Conservation (phyloP, 53 echinoderm and acorn worm genomes). For the Apostichopus leukothele region DNA sequence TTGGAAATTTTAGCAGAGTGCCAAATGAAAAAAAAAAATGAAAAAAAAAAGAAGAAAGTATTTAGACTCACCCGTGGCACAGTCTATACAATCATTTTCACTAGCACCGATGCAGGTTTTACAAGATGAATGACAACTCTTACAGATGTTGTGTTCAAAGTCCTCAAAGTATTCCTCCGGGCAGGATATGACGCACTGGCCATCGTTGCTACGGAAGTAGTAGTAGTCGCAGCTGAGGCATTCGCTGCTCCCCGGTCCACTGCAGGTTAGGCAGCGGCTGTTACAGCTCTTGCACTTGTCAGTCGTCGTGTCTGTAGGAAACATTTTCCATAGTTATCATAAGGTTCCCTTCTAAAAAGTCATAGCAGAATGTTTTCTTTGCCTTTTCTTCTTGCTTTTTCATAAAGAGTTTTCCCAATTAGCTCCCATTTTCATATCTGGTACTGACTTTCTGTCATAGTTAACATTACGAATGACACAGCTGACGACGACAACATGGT, state of each 20-base stretch:
- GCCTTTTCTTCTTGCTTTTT: no score
- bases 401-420: no score
- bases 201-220: constrained; percentile 54
- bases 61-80: constrained; percentile 51
- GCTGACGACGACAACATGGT: no score
- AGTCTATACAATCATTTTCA: constrained; percentile 71
- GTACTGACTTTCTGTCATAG: no score
- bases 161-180: constrained; percentile 63
- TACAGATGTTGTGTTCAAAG: constrained; percentile 69
- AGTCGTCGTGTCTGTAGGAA: no score
- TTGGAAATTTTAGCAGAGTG: no score
- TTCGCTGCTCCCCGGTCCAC: constrained; percentile 35
- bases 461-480: not conserved
- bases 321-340: no score
- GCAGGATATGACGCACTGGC: constrained; percentile 55
- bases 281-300: constrained; percentile 26
- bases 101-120: constrained; percentile 64
- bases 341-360: no score
- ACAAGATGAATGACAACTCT: constrained; percentile 66
- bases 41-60: not conserved
- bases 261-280: constrained; percentile 53
- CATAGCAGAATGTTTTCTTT: no score
- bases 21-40: no score
- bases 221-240: constrained; percentile 82
- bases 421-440: no score